Evolutionary conservation across 2,797 vertebrate genomes (phyloP), one percentile per base, ranked within the genome.

Genomic region (Centropyge bicolor): DNA sequence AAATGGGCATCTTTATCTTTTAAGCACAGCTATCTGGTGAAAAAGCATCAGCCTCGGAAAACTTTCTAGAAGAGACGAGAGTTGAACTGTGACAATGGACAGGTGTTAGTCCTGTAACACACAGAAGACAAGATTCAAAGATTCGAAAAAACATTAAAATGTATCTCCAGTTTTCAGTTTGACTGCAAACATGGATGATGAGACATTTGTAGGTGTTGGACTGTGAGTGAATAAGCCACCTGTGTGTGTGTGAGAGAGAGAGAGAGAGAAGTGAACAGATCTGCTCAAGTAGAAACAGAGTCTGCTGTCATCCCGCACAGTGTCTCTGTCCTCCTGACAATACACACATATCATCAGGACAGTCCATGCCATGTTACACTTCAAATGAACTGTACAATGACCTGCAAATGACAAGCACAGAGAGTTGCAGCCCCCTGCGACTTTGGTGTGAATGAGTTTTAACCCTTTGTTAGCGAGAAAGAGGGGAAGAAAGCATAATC

Each of bases 381-480:
- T 93, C 89, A 91, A 93, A 95, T 91, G 86, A 93, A 94, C 90
- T 92, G 90, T 91, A 93, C 89, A 91, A 91, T 91, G 90, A 92
- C 93, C 93, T 93, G 93, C 85, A 93, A 91, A 93, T 38, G 96
- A 97, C 78, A 86, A 81, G 62, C 94, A 81, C 91, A 87, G 83
- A 91, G 86, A 90, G 76, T 90, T 90, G 70, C 88, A 77, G 76
- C 88, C 88, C 90, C 81, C 76, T 78, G 83, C 41, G 91, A 91
- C 87, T 89, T 88, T 86, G 78, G 87, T 87, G 89, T 91, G 88
- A 93, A 94, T 94, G 89, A 93, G 86, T 92, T 95, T 95, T 95
- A 95, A 95, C 93, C 93, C 94, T 93, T 93, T 91, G 80, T 88
- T 89, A 80, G 83, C 24, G 56, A 87, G 83, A 77, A 89, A 86